Base-by-base conservation (phyloP, 2,113 vertebrate species). In the Balaeniceps rex region DNA sequence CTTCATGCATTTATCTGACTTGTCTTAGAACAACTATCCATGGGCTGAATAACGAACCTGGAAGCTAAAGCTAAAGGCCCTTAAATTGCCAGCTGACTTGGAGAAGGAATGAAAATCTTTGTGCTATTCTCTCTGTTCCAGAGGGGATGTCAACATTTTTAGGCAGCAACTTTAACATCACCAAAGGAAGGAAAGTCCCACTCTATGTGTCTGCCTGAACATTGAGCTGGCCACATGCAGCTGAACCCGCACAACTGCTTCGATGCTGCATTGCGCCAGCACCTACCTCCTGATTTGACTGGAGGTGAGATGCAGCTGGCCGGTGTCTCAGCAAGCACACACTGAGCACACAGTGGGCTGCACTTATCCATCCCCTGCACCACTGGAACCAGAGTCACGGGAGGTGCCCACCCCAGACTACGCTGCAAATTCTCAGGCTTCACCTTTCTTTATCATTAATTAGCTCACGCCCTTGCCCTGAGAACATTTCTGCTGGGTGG, bases 161-260 rank as follows among this genome's bases (percentile, higher is more conserved):
- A 64, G 66, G 60, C 42, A 52, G 23, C 14, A 52, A 29, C 29
- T 72, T 57, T 19, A 72, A 40, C 16, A 26, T 14, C 21, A 12
- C 10, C 26, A 52, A 66, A 38, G 38, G 68, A 79, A 79, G 26
- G 25, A 72, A 93, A 74, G 23, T n/a, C 16, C 9, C 22, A 18
- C 31, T 31, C 28, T 33, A 1, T 15, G 8, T 19, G 15, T 33
- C 26, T 69, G 19, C 15, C 63, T 74, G 38, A 63, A 49, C 10
- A 22, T 14, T 0, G 1, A 49, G 26, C 51, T 42, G 26, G 23
- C 22, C 26, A 52, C 14, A 3, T 5, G 23, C 42, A 44, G 24
- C 49, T 1, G 3, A 77, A 66, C 34, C 31, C 1, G 3, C 38
- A 25, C 44, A 54, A 21, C n/a, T 34, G 22, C 12, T 2, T 2